phyloP scores from a whole-genome alignment of 53 echinoderm and acorn worm genomes.

The Hippasteria phrygiana region DNA sequence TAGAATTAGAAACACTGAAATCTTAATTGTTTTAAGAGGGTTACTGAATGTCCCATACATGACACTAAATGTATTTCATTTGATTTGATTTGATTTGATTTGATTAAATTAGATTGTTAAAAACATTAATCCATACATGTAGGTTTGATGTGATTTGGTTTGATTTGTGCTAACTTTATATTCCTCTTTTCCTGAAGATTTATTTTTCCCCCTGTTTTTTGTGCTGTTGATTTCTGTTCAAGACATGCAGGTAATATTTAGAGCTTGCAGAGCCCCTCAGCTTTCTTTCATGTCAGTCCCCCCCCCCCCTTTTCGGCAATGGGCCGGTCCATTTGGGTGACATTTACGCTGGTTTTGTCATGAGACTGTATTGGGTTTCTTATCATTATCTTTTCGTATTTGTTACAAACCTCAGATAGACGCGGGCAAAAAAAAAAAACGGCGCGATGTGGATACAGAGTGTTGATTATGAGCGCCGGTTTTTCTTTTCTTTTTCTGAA shows the following conservation, averaged over 20 bases:
- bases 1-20: no score
- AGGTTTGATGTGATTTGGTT: no score
- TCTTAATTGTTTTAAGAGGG: no score
- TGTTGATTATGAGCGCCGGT: not conserved
- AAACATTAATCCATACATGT: no score
- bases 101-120: no score
- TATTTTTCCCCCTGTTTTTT: no score
- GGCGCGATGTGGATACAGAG: not conserved
- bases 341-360: conserved; percentile 55
- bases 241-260: not conserved
- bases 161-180: no score
- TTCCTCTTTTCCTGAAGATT: no score
- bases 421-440: conserved; percentile 16
- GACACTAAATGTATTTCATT: no score
- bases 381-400: conserved; percentile 50
- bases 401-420: conserved; percentile 31
- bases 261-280: conserved; percentile 11
- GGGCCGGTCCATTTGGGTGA: conserved; percentile 58
- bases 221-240: not conserved
- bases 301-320: not conserved
- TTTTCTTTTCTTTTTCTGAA: conserved; percentile 2
- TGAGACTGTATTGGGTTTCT: conserved; percentile 19
- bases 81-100: no score
- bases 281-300: not conserved
- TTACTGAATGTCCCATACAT: no score